phyloP scores from a whole-genome alignment of 2,113 vertebrate genomes.

The Seriola aureovittata region DNA sequence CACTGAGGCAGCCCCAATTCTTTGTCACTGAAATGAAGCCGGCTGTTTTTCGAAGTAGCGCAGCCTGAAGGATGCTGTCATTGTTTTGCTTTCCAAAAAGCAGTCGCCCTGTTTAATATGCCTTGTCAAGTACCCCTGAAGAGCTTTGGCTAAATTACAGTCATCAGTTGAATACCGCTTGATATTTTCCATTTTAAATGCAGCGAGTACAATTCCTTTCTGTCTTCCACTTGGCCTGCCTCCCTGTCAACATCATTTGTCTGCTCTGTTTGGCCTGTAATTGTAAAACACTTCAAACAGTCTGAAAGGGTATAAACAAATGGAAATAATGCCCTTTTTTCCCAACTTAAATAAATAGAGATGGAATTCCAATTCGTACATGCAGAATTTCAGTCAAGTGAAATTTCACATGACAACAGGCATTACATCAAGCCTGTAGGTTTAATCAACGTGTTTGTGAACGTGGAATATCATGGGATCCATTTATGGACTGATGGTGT shows the following conservation, averaged over 20 bases:
- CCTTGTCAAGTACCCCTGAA: constrained; percentile 67
- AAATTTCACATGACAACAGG: constrained; percentile 35
- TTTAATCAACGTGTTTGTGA: background rate
- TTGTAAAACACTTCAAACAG: constrained; percentile 70
- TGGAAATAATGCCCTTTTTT: constrained; percentile 52
- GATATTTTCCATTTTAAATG: constrained; percentile 73
- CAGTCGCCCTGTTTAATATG: constrained; percentile 56
- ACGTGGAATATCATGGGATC: background rate
- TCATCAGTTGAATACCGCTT: constrained; percentile 68
- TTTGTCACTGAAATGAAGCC: constrained; percentile 25
- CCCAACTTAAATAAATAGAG: constrained; percentile 45
- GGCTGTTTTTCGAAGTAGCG: background rate
- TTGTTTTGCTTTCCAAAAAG: constrained; percentile 58
- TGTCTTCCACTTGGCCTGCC: constrained; percentile 70
- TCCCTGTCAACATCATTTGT: constrained; percentile 69
- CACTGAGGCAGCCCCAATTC: background rate
- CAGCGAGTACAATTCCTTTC: constrained; percentile 63
- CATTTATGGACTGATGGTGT: background rate
- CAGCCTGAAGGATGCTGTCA: constrained; percentile 37
- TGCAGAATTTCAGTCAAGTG: constrained; percentile 8
- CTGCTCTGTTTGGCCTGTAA: constrained; percentile 72
- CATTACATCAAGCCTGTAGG: constrained; percentile 1
- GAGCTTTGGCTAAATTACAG: constrained; percentile 76
- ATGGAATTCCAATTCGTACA: constrained; percentile 28
- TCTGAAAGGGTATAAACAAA: constrained; percentile 69